These are phyloP conservation scores for Mimas tiliae DNA, from an alignment of 2,888 invertebrate species.

Conservation along the genomic window DNA sequence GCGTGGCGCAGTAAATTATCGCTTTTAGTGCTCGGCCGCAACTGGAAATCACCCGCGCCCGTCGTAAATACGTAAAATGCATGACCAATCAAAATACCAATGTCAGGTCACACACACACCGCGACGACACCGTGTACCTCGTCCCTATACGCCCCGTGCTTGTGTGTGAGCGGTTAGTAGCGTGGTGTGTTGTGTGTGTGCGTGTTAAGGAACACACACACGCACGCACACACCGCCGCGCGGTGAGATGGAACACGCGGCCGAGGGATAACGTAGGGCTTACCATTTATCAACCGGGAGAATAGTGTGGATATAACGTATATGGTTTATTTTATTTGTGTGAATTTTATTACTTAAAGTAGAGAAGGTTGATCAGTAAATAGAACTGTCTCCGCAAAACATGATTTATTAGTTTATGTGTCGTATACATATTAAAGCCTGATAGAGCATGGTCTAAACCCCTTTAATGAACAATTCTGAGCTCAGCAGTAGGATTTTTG, in stretches of 20 bases:
- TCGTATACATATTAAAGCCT: no score
- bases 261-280: conserved; percentile 83
- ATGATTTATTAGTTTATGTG: no score
- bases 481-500: no score
- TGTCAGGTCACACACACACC: conserved; percentile 71
- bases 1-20: conserved; percentile 66
- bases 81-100: conserved; percentile 85
- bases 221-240: conserved; percentile 57
- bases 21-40: conserved; percentile 73
- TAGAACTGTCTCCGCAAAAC: no score
- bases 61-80: conserved; percentile 83
- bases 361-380: no score
- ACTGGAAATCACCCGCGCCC: conserved; percentile 62
- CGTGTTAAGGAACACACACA: conserved; percentile 61
- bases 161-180: conserved; percentile 31
- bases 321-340: conserved; percentile 18
- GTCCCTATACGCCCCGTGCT: background rate
- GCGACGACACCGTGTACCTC: background rate
- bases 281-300: conserved; percentile 64
- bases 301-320: conserved; percentile 54
- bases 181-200: conserved; percentile 38
- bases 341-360: background rate
- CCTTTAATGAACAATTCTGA: no score
- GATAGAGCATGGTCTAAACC: no score
- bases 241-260: conserved; percentile 80